phyloP scores from a whole-genome alignment of 2,888 invertebrate species.

The Limnephilus lunatus region DNA sequence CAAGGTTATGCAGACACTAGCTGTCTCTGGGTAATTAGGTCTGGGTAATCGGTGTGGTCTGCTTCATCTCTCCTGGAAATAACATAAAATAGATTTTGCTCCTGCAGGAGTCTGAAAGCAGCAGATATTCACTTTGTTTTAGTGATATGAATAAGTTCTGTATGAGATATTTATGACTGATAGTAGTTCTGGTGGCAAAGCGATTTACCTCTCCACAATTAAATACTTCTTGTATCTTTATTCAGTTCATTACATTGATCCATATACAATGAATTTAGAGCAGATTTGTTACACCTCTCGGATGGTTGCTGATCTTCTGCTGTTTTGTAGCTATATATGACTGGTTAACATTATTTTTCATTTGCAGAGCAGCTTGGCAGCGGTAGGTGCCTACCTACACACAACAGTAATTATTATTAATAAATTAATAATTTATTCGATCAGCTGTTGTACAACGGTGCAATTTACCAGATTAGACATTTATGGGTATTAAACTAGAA shows the following conservation, averaged over 20 bases:
- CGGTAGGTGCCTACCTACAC: not conserved
- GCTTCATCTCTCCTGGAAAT: not conserved
- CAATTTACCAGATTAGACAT: not conserved
- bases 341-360: not conserved
- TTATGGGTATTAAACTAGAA: not conserved
- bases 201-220: no score
- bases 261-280: no score
- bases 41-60: not conserved
- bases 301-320: not conserved
- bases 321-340: not conserved
- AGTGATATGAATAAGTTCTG: not conserved
- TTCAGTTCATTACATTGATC: no score
- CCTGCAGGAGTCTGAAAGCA: not conserved
- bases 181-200: no score
- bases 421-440: not conserved
- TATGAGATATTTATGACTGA: no score
- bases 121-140: not conserved
- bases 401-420: not conserved
- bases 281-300: not conserved
- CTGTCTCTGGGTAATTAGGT: not conserved
- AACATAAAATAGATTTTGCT: not conserved
- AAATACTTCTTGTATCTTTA: no score
- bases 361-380: not conserved
- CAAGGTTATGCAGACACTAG: not conserved
- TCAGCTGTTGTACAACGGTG: not conserved